Percentiles rank a stretch among this genome's conserved stretches.
Evolutionary conservation across 2,888 invertebrate genomes (phyloP).

Genomic region (Shargacucullia verbasci): DNA sequence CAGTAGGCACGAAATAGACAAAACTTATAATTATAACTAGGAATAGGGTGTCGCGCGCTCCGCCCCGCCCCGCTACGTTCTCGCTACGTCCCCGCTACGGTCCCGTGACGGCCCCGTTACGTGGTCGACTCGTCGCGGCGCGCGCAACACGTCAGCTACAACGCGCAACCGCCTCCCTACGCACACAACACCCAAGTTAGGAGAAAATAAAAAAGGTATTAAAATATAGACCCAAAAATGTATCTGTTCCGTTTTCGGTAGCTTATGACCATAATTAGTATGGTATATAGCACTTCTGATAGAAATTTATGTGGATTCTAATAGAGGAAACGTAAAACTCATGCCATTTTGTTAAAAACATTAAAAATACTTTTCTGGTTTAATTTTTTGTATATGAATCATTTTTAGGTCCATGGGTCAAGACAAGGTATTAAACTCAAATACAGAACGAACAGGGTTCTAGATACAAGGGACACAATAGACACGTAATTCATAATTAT

Average conservation of each 20-base stretch:
- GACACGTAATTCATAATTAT: no score
- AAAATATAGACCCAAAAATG: conserved; percentile 35
- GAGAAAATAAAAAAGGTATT: conserved; percentile 46
- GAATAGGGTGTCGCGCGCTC: conserved; percentile 41
- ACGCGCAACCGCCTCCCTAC: conserved; percentile 84
- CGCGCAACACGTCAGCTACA: conserved; percentile 88
- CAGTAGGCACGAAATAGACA: conserved; percentile 38
- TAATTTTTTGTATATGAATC: background rate
- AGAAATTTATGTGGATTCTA: no score
- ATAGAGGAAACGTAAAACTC: no score
- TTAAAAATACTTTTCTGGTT: no score
- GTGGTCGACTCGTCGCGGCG: conserved; percentile 60
- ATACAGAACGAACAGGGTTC: conserved; percentile 13
- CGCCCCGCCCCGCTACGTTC: conserved; percentile 34
- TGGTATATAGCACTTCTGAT: no score
- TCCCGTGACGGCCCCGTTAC: conserved; percentile 33
- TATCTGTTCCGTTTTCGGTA: background rate
- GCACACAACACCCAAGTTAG: conserved; percentile 68
- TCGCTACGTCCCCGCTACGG: conserved; percentile 33
- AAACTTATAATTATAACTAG: conserved; percentile 32
- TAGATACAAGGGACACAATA: conserved; percentile 11
- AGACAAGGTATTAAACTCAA: conserved; percentile 27
- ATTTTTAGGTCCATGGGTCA: conserved; percentile 33
- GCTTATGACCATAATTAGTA: no score
- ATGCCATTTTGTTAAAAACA: no score